These are phyloP conservation scores for Abrostola triplasia DNA, from an alignment of 2,888 invertebrate species.

Conservation along the genomic window DNA sequence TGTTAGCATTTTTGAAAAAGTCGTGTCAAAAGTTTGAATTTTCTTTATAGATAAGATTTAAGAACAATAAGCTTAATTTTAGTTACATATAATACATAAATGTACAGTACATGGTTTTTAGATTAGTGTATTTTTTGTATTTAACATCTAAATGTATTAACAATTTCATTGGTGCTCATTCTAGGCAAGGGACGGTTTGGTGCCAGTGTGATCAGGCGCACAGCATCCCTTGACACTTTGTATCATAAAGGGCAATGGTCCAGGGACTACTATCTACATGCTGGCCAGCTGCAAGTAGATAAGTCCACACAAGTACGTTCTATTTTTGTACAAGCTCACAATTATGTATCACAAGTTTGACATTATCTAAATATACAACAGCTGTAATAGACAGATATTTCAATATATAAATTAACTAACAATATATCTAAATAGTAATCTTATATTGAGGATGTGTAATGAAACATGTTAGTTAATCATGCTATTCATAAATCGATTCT, in stretches of 20 bases:
- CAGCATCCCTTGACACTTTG: conserved; percentile 93
- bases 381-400: not conserved
- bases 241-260: conserved; percentile 94
- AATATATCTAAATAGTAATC: too few relatives aligned
- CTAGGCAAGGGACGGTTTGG: conserved; percentile 87
- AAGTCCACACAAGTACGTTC: conserved; percentile 93
- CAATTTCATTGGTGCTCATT: conserved; percentile 15
- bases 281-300: conserved; percentile 91
- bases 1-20: too few relatives aligned
- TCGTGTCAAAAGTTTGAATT: too few relatives aligned
- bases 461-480: too few relatives aligned
- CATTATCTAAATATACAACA: not conserved
- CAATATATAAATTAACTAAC: not conserved
- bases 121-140: too few relatives aligned
- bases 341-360: conserved; percentile 4
- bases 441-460: too few relatives aligned
- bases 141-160: not conserved
- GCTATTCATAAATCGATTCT: too few relatives aligned
- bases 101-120: too few relatives aligned
- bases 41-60: too few relatives aligned
- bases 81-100: too few relatives aligned
- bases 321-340: conserved; percentile 13
- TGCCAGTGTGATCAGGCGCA: conserved; percentile 91
- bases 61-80: too few relatives aligned
- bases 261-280: conserved; percentile 91